phyloP scores from a whole-genome alignment of 1,140 invertebrate species.

The Venturia canescens region DNA sequence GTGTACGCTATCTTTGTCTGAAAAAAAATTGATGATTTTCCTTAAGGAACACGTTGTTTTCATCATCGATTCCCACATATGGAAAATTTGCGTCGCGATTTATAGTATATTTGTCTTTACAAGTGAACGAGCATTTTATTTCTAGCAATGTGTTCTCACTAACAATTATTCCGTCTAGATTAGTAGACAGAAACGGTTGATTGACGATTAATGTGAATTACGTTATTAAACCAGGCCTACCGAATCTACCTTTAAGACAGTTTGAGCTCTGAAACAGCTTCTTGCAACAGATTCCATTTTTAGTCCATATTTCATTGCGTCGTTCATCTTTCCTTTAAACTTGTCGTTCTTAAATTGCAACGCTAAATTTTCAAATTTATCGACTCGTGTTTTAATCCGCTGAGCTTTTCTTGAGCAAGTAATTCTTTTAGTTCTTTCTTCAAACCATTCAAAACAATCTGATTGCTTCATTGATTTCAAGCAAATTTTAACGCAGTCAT shows the following conservation, averaged over 20 bases:
- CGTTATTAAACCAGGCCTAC: slow-evolving; percentile 59
- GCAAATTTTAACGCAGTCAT: slow-evolving; percentile 45
- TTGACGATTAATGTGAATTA: slow-evolving; percentile 52
- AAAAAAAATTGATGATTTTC: slow-evolving; percentile 44
- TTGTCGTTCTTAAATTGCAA: slow-evolving; percentile 54
- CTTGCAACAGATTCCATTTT: slow-evolving; percentile 48
- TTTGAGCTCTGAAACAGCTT: slow-evolving; percentile 42
- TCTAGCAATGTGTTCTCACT: slow-evolving; percentile 58
- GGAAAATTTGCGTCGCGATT: slow-evolving; percentile 54
- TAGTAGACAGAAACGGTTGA: slow-evolving; percentile 60
- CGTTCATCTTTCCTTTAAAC: slow-evolving; percentile 49
- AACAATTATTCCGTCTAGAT: slow-evolving; percentile 60
- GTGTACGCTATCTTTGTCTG: slow-evolving; percentile 29
- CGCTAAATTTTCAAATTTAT: slow-evolving; percentile 51
- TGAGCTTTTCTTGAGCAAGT: slow-evolving; percentile 54
- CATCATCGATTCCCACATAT: slow-evolving; percentile 45
- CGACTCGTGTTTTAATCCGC: slow-evolving; percentile 52
- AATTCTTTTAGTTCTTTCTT: slow-evolving; percentile 52
- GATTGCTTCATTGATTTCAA: slow-evolving; percentile 51
- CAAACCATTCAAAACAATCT: slow-evolving; percentile 45
- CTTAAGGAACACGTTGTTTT: slow-evolving; percentile 15
- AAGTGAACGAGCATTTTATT: slow-evolving; percentile 62
- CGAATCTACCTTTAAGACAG: slow-evolving; percentile 49
- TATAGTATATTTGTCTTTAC: slow-evolving; percentile 54
- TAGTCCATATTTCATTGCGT: slow-evolving; percentile 52